phyloP scores from a whole-genome alignment of 2,888 invertebrate species.

The Stenchaetothrips biformis region DNA sequence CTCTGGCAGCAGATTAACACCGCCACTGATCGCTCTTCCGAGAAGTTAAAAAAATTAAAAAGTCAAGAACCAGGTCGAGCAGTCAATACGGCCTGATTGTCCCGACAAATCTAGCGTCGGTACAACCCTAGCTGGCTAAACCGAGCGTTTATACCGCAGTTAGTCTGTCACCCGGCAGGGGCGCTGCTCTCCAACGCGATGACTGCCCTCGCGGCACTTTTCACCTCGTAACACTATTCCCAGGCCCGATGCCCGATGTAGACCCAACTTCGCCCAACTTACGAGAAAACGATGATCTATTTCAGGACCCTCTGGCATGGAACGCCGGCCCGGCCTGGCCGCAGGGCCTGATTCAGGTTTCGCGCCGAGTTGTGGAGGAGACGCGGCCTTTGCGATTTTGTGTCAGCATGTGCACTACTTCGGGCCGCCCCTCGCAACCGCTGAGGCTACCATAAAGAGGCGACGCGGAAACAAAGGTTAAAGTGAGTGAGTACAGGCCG shows the following conservation, averaged over 20 bases:
- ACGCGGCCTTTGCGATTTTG: neutral
- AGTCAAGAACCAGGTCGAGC: too few relatives aligned
- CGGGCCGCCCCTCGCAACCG: neutral
- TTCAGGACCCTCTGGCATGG: neutral
- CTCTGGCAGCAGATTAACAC: too few relatives aligned
- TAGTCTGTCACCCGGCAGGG: neutral
- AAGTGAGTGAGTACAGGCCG: neutral
- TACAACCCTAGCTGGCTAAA: too few relatives aligned
- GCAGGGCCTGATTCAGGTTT: neutral
- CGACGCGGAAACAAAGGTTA: neutral
- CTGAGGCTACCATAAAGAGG: neutral
- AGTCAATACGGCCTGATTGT: too few relatives aligned
- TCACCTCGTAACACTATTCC: conserved; percentile 21
- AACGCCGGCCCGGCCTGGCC: neutral
- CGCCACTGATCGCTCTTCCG: too few relatives aligned
- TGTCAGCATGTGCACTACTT: neutral
- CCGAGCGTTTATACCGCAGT: neutral
- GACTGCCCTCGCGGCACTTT: neutral
- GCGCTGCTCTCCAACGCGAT: neutral
- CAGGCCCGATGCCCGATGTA: neutral
- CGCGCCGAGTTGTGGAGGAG: neutral
- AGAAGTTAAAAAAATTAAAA: too few relatives aligned
- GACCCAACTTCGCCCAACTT: neutral
- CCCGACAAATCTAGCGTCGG: too few relatives aligned
- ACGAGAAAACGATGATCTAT: conserved; percentile 20